Conservation (phyloP, 2,113 vertebrate species). For the Synodontis membranacea region DNA sequence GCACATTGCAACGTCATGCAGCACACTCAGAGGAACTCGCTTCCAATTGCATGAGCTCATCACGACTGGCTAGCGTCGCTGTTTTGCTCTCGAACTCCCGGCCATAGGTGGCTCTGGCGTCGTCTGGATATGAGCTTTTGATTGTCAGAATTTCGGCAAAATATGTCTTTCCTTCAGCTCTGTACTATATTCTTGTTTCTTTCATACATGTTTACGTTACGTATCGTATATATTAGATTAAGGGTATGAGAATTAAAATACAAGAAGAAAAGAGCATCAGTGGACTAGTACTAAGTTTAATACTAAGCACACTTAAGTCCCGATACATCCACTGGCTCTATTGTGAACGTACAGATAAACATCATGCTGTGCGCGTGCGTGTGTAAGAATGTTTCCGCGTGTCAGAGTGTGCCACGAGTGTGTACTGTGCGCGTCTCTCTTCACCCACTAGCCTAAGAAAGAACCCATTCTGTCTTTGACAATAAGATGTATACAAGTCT, state of each 20-base stretch:
- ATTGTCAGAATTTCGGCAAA: too few relatives aligned
- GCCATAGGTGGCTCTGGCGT: too few relatives aligned
- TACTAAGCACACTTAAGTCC: not conserved
- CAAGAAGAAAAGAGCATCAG: not conserved
- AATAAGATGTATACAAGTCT: slow-evolving; percentile 68
- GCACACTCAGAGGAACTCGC: too few relatives aligned
- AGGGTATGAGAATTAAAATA: not conserved
- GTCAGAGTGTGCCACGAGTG: slow-evolving; percentile 50
- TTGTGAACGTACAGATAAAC: slow-evolving; percentile 54
- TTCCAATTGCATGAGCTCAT: too few relatives aligned
- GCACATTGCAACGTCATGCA: too few relatives aligned
- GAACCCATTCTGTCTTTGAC: slow-evolving; percentile 69
- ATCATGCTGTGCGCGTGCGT: slow-evolving; percentile 57
- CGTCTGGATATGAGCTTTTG: too few relatives aligned
- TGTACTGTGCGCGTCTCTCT: slow-evolving; percentile 50
- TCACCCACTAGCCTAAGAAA: slow-evolving; percentile 64
- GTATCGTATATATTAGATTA: too few relatives aligned
- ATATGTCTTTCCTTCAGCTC: not conserved
- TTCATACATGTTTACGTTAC: not conserved
- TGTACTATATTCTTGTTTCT: not conserved
- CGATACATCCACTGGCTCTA: slow-evolving; percentile 39
- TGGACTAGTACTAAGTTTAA: not conserved
- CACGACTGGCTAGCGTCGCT: too few relatives aligned
- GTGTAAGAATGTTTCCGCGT: slow-evolving; percentile 46
- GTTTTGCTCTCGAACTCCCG: too few relatives aligned